Conservation (phyloP, 2,888 invertebrate genomes). For the Himalopsyche tibetana region DNA sequence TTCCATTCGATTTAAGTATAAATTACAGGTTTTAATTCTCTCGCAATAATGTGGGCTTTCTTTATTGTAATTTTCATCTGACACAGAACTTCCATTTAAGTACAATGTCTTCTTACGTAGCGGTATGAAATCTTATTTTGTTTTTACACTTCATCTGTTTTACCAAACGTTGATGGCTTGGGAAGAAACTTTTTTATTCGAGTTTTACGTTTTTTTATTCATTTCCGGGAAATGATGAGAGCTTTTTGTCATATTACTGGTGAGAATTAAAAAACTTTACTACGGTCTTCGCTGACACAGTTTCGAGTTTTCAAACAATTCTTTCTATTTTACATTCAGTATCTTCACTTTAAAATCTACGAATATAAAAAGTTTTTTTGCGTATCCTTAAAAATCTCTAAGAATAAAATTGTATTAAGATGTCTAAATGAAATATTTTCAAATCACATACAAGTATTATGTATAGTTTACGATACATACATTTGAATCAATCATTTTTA, state of each 20-base stretch:
- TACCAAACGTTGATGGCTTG: conserved; percentile 48
- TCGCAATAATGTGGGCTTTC: conserved; percentile 34
- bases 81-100: conserved; percentile 64
- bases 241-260: conserved; percentile 65
- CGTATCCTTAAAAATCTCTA: background rate
- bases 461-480: too few species aligned
- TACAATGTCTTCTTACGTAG: conserved; percentile 49
- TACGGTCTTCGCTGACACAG: conserved; percentile 43
- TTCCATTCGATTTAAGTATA: background rate
- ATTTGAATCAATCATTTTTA: too few species aligned
- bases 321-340: conserved; percentile 14
- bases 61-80: conserved; percentile 48
- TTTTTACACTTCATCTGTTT: conserved; percentile 65
- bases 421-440: too few species aligned
- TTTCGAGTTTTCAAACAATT: conserved; percentile 37
- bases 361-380: conserved; percentile 12
- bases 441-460: too few species aligned
- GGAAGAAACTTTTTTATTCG: conserved; percentile 61
- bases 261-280: conserved; percentile 62
- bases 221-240: conserved; percentile 63
- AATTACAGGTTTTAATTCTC: conserved; percentile 39
- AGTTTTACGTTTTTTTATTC: conserved; percentile 63
- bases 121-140: conserved; percentile 62
- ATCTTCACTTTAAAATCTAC: background rate
- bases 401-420: background rate